Conservation (phyloP, 2,888 invertebrate species). For the Zygogramma bicolorata region DNA sequence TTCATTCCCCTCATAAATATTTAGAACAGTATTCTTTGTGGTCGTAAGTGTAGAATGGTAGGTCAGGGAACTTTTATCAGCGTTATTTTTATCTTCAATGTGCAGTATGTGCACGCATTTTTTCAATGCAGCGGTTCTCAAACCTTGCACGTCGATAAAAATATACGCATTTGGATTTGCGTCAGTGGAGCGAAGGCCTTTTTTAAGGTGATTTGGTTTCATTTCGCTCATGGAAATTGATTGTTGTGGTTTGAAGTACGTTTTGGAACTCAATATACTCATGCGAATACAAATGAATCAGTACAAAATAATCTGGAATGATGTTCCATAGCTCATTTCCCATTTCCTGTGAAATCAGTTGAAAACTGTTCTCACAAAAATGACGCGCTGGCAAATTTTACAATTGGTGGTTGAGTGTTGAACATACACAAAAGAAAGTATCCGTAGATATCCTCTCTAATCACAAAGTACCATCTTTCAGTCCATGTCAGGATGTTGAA, state of each 20-base stretch:
- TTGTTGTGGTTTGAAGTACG: not conserved
- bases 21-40: conserved; percentile 56
- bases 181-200: not conserved
- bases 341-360: too few relatives aligned
- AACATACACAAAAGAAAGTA: too few relatives aligned
- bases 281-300: too few relatives aligned
- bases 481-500: too few relatives aligned
- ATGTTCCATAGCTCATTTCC: too few relatives aligned
- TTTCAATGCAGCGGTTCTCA: conserved; percentile 42
- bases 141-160: conserved; percentile 25
- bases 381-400: too few relatives aligned
- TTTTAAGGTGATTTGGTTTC: not conserved
- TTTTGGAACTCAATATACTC: too few relatives aligned
- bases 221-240: not conserved
- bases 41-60: conserved; percentile 55
- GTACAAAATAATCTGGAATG: too few relatives aligned
- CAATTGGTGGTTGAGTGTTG: too few relatives aligned
- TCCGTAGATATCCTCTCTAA: too few relatives aligned
- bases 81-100: conserved; percentile 55
- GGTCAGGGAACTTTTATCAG: conserved; percentile 66
- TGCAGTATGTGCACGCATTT: conserved; percentile 40
- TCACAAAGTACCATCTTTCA: too few relatives aligned
- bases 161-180: not conserved
- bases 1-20: conserved; percentile 47
- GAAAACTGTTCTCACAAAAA: too few relatives aligned